Conservation (phyloP, 2,113 vertebrate genomes). For the Epinephelus cyanopodus region DNA sequence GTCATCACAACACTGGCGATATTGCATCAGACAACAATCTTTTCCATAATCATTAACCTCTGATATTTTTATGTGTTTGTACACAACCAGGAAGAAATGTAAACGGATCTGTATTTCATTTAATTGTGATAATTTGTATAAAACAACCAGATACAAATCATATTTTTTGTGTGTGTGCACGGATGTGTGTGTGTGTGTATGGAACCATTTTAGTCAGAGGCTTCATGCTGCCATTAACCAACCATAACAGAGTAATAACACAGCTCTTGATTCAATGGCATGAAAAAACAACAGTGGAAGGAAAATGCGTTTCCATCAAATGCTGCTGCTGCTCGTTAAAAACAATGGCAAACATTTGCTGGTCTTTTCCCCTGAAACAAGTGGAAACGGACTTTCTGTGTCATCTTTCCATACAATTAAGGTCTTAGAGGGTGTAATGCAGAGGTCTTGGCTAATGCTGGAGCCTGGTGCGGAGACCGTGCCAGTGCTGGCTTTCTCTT, state of each 20-base stretch:
- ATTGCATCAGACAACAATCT: neutral
- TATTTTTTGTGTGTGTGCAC: constrained; percentile 1
- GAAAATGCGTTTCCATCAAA: constrained; percentile 67
- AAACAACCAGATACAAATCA: constrained; percentile 18
- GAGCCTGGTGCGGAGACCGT: constrained; percentile 11
- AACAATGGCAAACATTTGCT: constrained; percentile 74
- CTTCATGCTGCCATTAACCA: constrained; percentile 38
- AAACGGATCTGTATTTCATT: constrained; percentile 12
- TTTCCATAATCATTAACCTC: constrained; percentile 4
- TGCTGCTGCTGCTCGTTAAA: constrained; percentile 66
- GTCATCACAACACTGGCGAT: neutral
- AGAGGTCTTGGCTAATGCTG: constrained; percentile 59
- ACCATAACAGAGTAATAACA: constrained; percentile 56
- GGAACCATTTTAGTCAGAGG: constrained; percentile 23
- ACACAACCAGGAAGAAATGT: neutral
- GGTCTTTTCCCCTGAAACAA: constrained; percentile 64
- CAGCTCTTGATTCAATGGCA: constrained; percentile 52
- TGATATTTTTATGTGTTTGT: neutral
- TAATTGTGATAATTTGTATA: constrained; percentile 12
- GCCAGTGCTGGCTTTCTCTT: constrained; percentile 46
- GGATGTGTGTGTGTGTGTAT: neutral
- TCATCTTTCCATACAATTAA: constrained; percentile 82
- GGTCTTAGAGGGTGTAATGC: constrained; percentile 58
- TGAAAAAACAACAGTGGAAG: constrained; percentile 63
- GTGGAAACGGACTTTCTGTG: constrained; percentile 74